Conservation (phyloP, 2,888 invertebrate genomes). For the Plagiodera versicolora region DNA sequence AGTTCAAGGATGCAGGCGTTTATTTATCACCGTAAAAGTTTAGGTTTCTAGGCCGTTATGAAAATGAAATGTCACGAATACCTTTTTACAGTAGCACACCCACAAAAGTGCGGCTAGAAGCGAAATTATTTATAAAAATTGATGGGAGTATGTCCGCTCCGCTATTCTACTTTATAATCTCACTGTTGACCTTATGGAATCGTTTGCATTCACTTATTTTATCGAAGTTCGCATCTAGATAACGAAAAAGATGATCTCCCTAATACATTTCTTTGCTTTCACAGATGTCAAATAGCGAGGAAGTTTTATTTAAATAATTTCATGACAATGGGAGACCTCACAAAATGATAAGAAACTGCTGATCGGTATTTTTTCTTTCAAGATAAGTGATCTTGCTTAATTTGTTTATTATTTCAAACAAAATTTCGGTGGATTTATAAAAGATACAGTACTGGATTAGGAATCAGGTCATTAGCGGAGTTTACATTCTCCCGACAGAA, state of each 20-base stretch:
- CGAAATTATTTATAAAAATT: not conserved
- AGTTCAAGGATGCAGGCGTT: conserved; percentile 46
- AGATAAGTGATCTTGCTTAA: too few relatives aligned
- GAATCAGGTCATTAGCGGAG: not conserved
- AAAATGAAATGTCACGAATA: conserved; percentile 39
- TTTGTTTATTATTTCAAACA: too few relatives aligned
- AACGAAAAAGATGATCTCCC: too few relatives aligned
- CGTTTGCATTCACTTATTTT: too few relatives aligned
- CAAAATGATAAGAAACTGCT: too few relatives aligned
- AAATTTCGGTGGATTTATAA: too few relatives aligned
- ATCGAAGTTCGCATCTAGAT: not conserved
- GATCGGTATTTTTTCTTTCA: too few relatives aligned
- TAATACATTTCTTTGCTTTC: too few relatives aligned
- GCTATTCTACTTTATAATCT: not conserved
- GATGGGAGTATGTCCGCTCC: not conserved
- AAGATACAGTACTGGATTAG: too few relatives aligned
- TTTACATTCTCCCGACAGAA: not conserved
- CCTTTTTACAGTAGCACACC: conserved; percentile 37
- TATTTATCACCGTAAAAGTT: conserved; percentile 36
- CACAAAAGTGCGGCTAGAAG: conserved; percentile 25
- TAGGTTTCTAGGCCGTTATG: conserved; percentile 41
- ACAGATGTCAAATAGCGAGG: too few relatives aligned
- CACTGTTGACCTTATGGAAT: not conserved
- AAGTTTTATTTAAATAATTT: too few relatives aligned
- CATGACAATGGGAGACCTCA: too few relatives aligned